phyloP scores from a whole-genome alignment of 2,113 vertebrate genomes.

The Odontophorus gujanensis region DNA sequence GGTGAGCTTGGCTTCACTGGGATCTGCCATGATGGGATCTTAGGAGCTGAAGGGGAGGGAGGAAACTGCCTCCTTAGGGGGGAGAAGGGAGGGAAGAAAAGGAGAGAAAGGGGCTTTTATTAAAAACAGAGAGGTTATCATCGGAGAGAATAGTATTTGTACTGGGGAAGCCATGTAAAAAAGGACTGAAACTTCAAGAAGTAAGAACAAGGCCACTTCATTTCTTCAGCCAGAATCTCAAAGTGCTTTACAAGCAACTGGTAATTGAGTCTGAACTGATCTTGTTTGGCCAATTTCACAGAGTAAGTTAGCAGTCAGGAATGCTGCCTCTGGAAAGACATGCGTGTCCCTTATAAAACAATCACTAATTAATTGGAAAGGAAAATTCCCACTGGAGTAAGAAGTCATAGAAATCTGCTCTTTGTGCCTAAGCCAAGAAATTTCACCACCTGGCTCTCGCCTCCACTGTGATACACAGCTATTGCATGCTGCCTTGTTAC shows the following conservation, averaged over 20 bases:
- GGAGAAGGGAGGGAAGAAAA: neutral
- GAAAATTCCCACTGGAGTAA: conserved; percentile 30
- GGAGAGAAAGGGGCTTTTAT: conserved; percentile 27
- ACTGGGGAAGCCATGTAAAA: neutral
- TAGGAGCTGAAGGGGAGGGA: conserved; percentile 90
- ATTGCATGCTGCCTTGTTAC: neutral
- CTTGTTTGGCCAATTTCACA: conserved; percentile 3
- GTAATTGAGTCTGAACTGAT: neutral
- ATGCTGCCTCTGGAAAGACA: conserved; percentile 1
- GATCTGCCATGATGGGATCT: conserved; percentile 97
- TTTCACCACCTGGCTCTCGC: conserved; percentile 41
- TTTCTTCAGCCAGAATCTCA: conserved; percentile 19
- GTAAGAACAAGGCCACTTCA: neutral
- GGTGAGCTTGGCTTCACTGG: conserved; percentile 86
- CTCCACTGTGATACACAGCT: neutral
- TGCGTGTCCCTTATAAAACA: neutral
- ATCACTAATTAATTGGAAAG: conserved; percentile 11
- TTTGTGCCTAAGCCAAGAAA: conserved; percentile 25
- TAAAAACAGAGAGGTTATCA: conserved; percentile 15
- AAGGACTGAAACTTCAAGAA: neutral
- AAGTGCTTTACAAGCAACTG: conserved; percentile 36
- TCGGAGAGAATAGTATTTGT: neutral
- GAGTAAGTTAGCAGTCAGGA: neutral
- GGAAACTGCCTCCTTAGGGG: conserved; percentile 92
- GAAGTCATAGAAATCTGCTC: neutral